Evolutionary conservation across 2,888 invertebrate species (phyloP), one percentile per base, ranked within the genome.

Genomic region (Thera britannica): DNA sequence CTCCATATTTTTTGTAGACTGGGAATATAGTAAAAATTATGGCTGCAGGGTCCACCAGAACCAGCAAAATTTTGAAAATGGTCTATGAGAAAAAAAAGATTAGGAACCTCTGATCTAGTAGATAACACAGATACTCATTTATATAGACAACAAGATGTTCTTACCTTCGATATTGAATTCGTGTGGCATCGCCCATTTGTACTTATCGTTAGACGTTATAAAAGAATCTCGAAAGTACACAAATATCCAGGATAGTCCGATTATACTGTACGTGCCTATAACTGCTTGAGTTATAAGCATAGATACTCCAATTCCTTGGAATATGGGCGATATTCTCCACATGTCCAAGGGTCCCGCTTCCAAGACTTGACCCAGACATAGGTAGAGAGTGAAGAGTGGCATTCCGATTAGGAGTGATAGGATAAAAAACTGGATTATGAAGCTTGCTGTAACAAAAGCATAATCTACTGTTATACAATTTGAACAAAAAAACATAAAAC

Each of bases 251-350:
- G 97, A 97, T n/a, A 98, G 94, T 3, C 98, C 97, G 46, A 98
- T 95, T 65, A 97, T 96, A 80, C 97, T 97, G 91, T 98, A 98
- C 75, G 98, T 95, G 62, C 98, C 98, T 76, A 97, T 95, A 59
- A 97, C 93, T 4, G 96, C 96, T 85, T 98, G 98, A 5, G 96
- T 95, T 67, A 97, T 88, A 35, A 98, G 94, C 75, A 98, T 88
- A 0, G 98, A 96, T 62, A 98, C 96, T 23, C 98, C 98, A 34
- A 98, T 97, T 2, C 98, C 98, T 92, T 97, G 97, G 85, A 98
- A 98, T 77, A 98, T 95, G 0, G 98, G 98, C 64, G 98, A 98
- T 80, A 98, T 98, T 80, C 95, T 95, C 98, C 98, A 98, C 98
- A 98, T 98, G 79, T 98, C 97, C 69, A 98, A 95, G 1, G 97